A percentile compares a stretch with the other conserved stretches of the same genome.
Conservation (phyloP, 2,888 invertebrate genomes). For the Caradrina kadenii region DNA sequence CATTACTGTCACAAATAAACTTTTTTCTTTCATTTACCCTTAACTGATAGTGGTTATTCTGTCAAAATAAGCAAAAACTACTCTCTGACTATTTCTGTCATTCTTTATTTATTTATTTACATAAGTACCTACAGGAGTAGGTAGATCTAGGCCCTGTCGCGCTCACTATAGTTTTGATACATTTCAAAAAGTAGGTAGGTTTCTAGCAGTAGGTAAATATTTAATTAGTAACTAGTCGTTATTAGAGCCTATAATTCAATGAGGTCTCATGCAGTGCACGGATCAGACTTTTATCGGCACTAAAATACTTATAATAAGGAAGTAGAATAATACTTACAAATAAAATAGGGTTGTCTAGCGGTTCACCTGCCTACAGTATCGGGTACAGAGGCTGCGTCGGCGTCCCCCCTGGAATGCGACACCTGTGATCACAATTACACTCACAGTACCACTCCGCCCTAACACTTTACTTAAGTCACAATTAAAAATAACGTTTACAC, state of each 20-base stretch:
- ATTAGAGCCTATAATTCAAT: too few species aligned
- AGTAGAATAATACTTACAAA: conserved; percentile 66
- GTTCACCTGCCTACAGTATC: conserved; percentile 82
- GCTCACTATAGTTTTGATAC: too few species aligned
- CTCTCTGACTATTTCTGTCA: too few species aligned
- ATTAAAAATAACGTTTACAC: conserved; percentile 61
- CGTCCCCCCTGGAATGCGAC: conserved; percentile 87
- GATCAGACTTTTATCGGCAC: conserved; percentile 1
- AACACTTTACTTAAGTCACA: conserved; percentile 67
- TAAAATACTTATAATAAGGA: background rate
- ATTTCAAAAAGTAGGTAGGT: background rate
- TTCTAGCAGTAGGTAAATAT: background rate
- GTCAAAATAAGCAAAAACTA: too few species aligned
- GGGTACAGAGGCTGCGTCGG: conserved; percentile 84
- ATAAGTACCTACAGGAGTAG: background rate
- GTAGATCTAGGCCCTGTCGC: background rate
- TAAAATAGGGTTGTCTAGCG: conserved; percentile 75
- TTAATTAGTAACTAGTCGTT: background rate
- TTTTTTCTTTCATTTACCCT: too few species aligned
- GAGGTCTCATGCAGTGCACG: background rate
- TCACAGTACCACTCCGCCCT: conserved; percentile 75
- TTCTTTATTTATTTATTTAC: too few species aligned
- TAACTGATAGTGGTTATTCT: too few species aligned
- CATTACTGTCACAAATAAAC: too few species aligned
- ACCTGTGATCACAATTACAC: conserved; percentile 85